phyloP scores from a whole-genome alignment of 2,888 invertebrate genomes.

The Baccha elongata region DNA sequence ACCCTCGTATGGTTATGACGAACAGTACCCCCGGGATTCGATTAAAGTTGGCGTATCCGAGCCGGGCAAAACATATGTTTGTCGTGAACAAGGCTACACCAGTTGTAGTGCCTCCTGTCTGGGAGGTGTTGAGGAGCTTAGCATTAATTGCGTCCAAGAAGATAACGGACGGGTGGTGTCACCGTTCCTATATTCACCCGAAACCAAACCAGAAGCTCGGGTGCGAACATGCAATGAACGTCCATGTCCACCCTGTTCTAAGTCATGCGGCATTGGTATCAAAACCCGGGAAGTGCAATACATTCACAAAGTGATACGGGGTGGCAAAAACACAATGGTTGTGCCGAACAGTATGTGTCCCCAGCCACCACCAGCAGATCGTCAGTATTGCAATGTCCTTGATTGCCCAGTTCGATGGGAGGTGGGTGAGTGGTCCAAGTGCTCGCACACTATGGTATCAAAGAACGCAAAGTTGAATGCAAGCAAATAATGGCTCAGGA shows the following conservation, averaged over 20 bases:
- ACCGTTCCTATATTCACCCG: constrained; percentile 92
- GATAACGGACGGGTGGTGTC: constrained; percentile 94
- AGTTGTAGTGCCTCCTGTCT: constrained; percentile 97
- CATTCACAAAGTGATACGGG: constrained; percentile 89
- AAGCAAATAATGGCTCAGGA: constrained; percentile 97
- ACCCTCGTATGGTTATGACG: constrained; percentile 84
- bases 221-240: constrained; percentile 96
- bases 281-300: constrained; percentile 90
- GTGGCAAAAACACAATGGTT: constrained; percentile 93
- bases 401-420: constrained; percentile 97
- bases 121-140: constrained; percentile 93
- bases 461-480: constrained; percentile 92
- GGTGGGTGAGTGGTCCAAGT: constrained; percentile 94
- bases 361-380: constrained; percentile 93
- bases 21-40: constrained; percentile 81
- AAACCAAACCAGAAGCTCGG: constrained; percentile 93
- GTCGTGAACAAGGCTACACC: constrained; percentile 95
- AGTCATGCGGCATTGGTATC: constrained; percentile 96
- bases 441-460: constrained; percentile 93
- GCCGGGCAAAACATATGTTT: constrained; percentile 92
- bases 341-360: constrained; percentile 97
- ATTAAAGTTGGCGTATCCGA: constrained; percentile 88
- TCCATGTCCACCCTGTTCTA: constrained; percentile 97
- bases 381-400: constrained; percentile 95
- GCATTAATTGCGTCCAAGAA: constrained; percentile 94